Conservation (phyloP, 2,797 vertebrate genomes). For the Hipposideros larvatus region DNA sequence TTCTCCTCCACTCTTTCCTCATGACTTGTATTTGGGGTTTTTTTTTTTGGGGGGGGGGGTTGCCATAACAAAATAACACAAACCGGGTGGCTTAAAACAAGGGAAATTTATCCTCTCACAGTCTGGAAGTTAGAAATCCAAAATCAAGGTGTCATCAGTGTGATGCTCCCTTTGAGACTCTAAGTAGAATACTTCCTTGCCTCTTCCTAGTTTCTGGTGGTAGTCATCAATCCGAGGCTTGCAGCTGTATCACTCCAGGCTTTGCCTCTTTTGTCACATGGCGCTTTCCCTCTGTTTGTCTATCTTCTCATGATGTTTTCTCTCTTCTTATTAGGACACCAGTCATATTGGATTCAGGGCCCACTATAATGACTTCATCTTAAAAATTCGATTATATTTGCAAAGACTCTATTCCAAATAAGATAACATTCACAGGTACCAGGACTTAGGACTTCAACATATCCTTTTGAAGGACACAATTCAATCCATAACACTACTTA, state of each 20-base stretch:
- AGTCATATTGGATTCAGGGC: neutral
- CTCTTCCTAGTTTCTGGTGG: neutral
- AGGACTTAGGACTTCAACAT: neutral
- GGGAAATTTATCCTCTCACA: neutral
- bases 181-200: too few species aligned
- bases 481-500: neutral
- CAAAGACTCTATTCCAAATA: neutral
- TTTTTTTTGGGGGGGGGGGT: neutral
- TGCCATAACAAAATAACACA: neutral
- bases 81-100: neutral
- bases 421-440: neutral
- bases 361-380: neutral
- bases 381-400: neutral
- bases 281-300: neutral
- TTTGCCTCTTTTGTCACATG: neutral
- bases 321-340: neutral
- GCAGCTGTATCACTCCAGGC: neutral
- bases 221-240: too few species aligned
- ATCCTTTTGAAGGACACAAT: neutral
- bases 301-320: neutral
- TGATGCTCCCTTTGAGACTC: neutral
- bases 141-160: neutral
- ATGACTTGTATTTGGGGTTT: neutral
- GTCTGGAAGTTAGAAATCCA: neutral
- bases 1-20: neutral